Evolutionary conservation across 1,140 invertebrate genomes (phyloP), one percentile per base, ranked within the genome.

Genomic region (Aphidius ervi): DNA sequence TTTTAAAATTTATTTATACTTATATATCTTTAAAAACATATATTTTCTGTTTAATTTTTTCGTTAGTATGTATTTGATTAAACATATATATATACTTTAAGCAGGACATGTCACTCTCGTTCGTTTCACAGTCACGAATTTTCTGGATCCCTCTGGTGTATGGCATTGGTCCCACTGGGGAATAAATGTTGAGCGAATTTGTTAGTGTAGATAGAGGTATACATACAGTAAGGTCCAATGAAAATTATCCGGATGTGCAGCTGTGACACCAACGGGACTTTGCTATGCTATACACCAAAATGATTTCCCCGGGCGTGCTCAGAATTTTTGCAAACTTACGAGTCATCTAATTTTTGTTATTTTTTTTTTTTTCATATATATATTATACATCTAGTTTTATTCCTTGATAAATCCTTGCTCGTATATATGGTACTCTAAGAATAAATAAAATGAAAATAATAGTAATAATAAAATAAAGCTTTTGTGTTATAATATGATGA

Each of bases 161-260:
- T 55, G 23, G 23, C 9, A 49, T 47, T 37, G 7, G 31, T 5
- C 16, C 37, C 42, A 60, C 42, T 43, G 20, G 20, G 39, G 50
- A 39, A 46, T 60, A 60, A 56, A 46, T 42, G 43, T 41, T 41
- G 55, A 45, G 39, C 52, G 52, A 40, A 54, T 54, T 54, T 40
- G 9, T 10, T 43, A 8, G 7, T 43, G 42, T 7, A 43, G 7
- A 43, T 43, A 7, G 7, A 10, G 42, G 9, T 43, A 43, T 31
- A 31, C 4, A 31, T 31, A 31, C 23, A 10, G 52, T 46, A 40
- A 61, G 59, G 58, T 41, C 58, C 23, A 47, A 61, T 56, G 55
- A 40, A 56, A 61, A 61, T 61, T 58, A 58, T 58, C 57, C 46
- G 57, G 46, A 58, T 58, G 23, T 31, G 57, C 57, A 61, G 59